These are phyloP conservation scores for Cottoperca gobio DNA, from an alignment of 2,797 vertebrate species.

Conservation along the genomic window DNA sequence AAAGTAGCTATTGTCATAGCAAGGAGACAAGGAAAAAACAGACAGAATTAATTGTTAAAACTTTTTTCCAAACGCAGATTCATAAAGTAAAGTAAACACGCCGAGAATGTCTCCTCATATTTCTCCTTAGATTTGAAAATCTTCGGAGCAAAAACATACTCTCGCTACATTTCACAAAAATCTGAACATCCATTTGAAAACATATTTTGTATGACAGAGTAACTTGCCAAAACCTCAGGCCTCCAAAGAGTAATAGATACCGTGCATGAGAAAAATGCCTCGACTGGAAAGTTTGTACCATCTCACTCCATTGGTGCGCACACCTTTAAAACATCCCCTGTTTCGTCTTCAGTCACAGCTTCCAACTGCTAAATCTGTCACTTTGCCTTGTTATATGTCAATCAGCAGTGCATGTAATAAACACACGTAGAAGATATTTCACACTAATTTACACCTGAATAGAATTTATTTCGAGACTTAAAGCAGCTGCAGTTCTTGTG, in stretches of 20 bases:
- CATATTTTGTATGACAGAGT: not conserved
- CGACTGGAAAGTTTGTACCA: not conserved
- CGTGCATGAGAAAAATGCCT: not conserved
- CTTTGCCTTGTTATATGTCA: slow-evolving; percentile 30
- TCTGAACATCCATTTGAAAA: not conserved
- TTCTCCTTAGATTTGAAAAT: not conserved
- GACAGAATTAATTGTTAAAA: too few relatives aligned
- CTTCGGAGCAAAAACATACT: not conserved
- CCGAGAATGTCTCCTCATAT: not conserved
- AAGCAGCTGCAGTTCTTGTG: slow-evolving; percentile 9
- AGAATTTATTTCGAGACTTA: slow-evolving; percentile 26
- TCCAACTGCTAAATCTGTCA: slow-evolving; percentile 26
- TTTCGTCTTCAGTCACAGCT: slow-evolving; percentile 8
- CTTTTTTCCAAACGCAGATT: too few relatives aligned
- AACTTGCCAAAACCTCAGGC: not conserved
- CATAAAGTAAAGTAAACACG: not conserved
- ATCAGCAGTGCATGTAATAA: slow-evolving; percentile 26
- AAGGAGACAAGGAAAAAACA: not conserved
- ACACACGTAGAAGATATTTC: slow-evolving; percentile 44
- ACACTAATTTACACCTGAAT: slow-evolving; percentile 69
- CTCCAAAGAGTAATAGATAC: not conserved
- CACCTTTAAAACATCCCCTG: not conserved
- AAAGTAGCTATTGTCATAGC: not conserved
- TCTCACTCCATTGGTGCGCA: not conserved
- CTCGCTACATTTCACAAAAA: not conserved